These are phyloP conservation scores for Istiophorus platypterus DNA, from an alignment of 2,113 vertebrate species.

Conservation along the genomic window DNA sequence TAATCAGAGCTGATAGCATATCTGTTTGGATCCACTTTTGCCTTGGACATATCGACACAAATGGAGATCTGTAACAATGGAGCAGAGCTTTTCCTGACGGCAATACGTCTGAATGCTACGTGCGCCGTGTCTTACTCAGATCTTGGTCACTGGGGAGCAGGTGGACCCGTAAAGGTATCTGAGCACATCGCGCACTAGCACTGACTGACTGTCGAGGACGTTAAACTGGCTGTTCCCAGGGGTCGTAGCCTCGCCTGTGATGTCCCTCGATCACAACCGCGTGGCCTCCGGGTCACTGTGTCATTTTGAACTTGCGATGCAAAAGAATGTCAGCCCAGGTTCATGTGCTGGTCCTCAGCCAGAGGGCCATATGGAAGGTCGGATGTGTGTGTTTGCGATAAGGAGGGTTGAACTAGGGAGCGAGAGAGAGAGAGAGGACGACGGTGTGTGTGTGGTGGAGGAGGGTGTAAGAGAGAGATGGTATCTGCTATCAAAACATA, in stretches of 20 bases:
- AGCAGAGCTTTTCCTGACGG: no score
- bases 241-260: slow-evolving; percentile 17
- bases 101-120: no score
- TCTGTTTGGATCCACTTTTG: neutral
- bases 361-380: slow-evolving; percentile 42
- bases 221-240: neutral
- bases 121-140: no score
- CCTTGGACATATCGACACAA: neutral
- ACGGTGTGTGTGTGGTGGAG: neutral
- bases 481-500: slow-evolving; percentile 19
- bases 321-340: slow-evolving; percentile 29
- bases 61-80: neutral
- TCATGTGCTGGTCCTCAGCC: slow-evolving; percentile 26
- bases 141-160: neutral
- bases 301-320: slow-evolving; percentile 30
- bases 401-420: neutral
- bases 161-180: neutral
- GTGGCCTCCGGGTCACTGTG: neutral
- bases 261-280: slow-evolving; percentile 27
- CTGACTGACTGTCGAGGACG: neutral
- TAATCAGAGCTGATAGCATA: no score
- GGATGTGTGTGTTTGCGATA: slow-evolving; percentile 8
- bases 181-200: neutral
- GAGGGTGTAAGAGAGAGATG: neutral
- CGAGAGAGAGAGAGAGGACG: no score